These are phyloP conservation scores for Ophioninae sp. DNA, from an alignment of 2,888 invertebrate genomes.

Conservation along the genomic window DNA sequence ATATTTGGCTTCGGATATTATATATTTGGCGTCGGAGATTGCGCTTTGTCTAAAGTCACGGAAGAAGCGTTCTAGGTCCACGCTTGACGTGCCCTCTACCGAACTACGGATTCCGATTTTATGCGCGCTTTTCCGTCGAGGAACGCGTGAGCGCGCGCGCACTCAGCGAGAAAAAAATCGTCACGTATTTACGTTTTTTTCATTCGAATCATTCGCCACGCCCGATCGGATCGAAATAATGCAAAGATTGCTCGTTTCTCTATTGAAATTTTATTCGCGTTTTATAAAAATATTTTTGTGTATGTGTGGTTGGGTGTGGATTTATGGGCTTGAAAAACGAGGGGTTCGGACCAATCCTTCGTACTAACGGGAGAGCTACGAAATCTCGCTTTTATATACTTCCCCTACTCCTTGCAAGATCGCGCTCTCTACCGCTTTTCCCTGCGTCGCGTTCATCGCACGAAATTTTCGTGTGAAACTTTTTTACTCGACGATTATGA, in stretches of 20 bases:
- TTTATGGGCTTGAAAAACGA: constrained; percentile 46
- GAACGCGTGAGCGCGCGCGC: constrained; percentile 24
- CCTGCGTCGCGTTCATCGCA: constrained; percentile 18
- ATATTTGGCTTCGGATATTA: constrained; percentile 62
- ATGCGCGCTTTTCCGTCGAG: constrained; percentile 47
- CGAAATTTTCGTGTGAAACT: constrained; percentile 1
- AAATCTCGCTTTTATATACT: constrained; percentile 58
- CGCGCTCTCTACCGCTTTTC: constrained; percentile 22
- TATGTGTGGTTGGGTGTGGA: neutral
- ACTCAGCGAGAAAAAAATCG: neutral
- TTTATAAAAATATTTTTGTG: neutral
- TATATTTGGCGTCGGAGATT: neutral
- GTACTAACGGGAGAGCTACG: constrained; percentile 47
- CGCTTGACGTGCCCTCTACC: constrained; percentile 4
- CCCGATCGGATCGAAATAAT: neutral
- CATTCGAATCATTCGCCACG: neutral
- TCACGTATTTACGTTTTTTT: constrained; percentile 12
- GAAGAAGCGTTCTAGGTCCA: neutral
- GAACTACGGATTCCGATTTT: constrained; percentile 38
- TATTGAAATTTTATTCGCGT: neutral
- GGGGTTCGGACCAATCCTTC: constrained; percentile 53
- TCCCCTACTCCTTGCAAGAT: constrained; percentile 51
- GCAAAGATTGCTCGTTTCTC: neutral
- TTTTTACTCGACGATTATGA: neutral
- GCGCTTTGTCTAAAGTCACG: neutral